These are phyloP conservation scores for Syngnathus floridae DNA, from an alignment of 2,113 vertebrate species.

Conservation along the genomic window DNA sequence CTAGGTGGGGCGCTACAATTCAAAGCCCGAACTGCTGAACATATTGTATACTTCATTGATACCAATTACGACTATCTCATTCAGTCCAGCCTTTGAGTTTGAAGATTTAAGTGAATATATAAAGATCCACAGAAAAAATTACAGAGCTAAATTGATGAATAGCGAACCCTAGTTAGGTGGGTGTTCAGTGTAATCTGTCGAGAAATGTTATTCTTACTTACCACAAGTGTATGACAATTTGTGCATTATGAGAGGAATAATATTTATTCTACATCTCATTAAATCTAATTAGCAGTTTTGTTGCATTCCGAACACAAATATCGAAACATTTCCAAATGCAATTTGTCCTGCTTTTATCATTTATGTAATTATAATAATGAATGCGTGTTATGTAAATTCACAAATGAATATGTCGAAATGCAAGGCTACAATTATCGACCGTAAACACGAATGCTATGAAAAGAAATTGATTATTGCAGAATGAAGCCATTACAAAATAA, in stretches of 20 bases:
- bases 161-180: too few relatives aligned
- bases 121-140: too few relatives aligned
- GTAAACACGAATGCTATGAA: neutral
- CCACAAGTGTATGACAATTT: slow-evolving; percentile 9
- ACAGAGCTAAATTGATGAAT: too few relatives aligned
- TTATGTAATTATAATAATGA: neutral
- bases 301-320: neutral
- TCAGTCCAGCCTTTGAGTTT: too few relatives aligned
- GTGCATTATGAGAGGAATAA: neutral
- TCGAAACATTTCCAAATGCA: slow-evolving; percentile 12
- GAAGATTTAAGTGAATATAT: too few relatives aligned
- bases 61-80: too few relatives aligned
- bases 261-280: slow-evolving; percentile 26
- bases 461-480: neutral
- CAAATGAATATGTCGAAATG: neutral
- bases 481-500: neutral
- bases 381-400: neutral
- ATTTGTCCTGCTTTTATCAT: slow-evolving; percentile 1
- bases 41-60: too few relatives aligned
- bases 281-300: slow-evolving; percentile 9
- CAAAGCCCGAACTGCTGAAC: too few relatives aligned
- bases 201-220: slow-evolving; percentile 1
- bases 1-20: too few relatives aligned
- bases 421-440: neutral
- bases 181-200: too few relatives aligned